A percentile compares a stretch with the other conserved stretches of the same genome.
These are phyloP conservation scores for Phasianus colchicus DNA, from an alignment of 2,113 vertebrate species.

Conservation along the genomic window DNA sequence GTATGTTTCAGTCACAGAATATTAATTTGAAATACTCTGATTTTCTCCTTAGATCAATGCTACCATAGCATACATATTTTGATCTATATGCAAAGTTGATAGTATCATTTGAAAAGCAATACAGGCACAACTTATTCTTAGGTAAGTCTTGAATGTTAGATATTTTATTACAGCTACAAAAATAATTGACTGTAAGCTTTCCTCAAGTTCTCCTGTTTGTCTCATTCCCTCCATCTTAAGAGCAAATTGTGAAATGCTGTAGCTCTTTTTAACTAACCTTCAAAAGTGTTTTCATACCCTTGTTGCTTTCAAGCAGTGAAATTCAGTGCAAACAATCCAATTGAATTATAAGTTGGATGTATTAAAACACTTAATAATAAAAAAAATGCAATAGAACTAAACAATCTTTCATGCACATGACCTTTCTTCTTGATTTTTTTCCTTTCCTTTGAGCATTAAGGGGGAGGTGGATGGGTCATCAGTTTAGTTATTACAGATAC, in stretches of 20 bases:
- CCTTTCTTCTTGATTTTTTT: not conserved
- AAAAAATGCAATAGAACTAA: constrained; percentile 10
- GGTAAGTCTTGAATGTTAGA: not conserved
- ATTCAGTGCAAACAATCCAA: not conserved
- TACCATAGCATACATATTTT: not conserved
- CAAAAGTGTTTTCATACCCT: not conserved
- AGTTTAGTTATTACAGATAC: not conserved
- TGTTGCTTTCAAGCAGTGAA: not conserved
- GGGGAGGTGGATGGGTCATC: not conserved
- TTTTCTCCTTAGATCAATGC: constrained; percentile 15
- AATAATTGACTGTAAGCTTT: not conserved
- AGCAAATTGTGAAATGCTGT: not conserved
- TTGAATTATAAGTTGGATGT: not conserved
- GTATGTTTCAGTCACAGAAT: not conserved
- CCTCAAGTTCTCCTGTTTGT: not conserved
- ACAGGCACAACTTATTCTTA: constrained; percentile 1
- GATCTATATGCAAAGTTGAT: constrained; percentile 55
- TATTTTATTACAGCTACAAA: not conserved
- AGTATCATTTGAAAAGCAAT: constrained; percentile 21
- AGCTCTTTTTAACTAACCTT: constrained; percentile 35
- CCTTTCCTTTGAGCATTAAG: not conserved
- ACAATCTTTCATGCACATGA: not conserved
- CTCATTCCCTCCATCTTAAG: not conserved
- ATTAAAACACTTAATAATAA: not conserved
- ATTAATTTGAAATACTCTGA: constrained; percentile 17